A percentile compares a stretch with the other conserved stretches of the same genome.
phyloP scores from a whole-genome alignment of 2,888 invertebrate genomes.

The Quadriops clusia region DNA sequence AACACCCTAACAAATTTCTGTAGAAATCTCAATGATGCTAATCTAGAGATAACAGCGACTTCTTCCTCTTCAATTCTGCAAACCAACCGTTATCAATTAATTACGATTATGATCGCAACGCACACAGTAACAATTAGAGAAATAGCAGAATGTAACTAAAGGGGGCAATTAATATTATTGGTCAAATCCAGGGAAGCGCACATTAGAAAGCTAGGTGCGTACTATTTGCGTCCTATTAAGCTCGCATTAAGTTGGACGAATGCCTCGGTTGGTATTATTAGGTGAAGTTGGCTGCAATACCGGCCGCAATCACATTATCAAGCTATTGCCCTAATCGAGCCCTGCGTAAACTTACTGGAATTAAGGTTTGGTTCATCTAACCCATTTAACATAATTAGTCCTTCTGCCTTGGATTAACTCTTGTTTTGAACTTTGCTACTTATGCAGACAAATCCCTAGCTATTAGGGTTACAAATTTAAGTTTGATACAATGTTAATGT shows the following conservation, averaged over 20 bases:
- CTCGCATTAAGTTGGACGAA: constrained; percentile 17
- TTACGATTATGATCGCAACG: too few species aligned
- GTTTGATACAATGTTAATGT: too few species aligned
- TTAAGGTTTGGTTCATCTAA: constrained; percentile 25
- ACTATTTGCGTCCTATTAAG: constrained; percentile 19
- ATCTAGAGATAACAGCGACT: too few species aligned
- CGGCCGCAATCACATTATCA: constrained; percentile 31
- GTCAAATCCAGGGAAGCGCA: constrained; percentile 11
- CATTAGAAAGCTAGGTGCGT: constrained; percentile 15
- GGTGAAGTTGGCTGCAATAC: constrained; percentile 14
- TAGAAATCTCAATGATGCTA: too few species aligned
- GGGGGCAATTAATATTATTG: constrained; percentile 14
- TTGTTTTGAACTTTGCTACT: constrained; percentile 16
- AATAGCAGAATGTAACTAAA: too few species aligned
- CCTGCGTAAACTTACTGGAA: constrained; percentile 25
- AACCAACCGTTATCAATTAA: too few species aligned
- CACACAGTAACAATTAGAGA: too few species aligned
- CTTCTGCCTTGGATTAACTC: constrained; percentile 22
- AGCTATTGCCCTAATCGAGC: constrained; percentile 27
- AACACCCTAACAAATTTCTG: too few species aligned
- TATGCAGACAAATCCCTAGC: constrained; percentile 4
- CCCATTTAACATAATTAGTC: constrained; percentile 28
- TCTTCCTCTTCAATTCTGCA: too few species aligned
- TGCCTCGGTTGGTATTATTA: constrained; percentile 17
- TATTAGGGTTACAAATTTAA: too few species aligned